These are phyloP conservation scores for Lithophane ornitopus DNA, from an alignment of 2,888 invertebrate species.

Conservation along the genomic window DNA sequence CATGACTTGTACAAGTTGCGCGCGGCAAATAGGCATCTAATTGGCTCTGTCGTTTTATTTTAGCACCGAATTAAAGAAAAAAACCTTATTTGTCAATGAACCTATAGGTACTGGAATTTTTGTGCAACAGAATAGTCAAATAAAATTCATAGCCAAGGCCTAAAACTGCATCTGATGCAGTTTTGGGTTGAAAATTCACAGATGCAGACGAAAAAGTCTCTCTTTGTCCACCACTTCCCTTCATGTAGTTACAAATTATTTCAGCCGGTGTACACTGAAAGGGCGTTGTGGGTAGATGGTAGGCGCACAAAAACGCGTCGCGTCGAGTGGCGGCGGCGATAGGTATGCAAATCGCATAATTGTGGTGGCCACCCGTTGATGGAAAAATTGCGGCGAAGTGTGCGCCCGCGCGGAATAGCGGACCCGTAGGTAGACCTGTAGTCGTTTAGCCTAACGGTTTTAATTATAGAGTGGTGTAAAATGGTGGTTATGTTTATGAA, in stretches of 20 bases:
- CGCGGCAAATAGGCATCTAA: constrained; percentile 37
- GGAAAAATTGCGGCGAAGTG: constrained; percentile 66
- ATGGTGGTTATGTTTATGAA: constrained; percentile 10
- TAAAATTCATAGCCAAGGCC: neutral
- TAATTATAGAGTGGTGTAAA: constrained; percentile 43
- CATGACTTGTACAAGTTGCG: constrained; percentile 22
- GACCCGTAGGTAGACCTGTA: constrained; percentile 39
- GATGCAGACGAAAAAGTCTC: constrained; percentile 18
- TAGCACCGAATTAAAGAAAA: neutral
- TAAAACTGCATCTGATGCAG: neutral
- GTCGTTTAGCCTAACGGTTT: constrained; percentile 34
- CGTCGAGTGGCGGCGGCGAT: constrained; percentile 70
- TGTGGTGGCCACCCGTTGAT: constrained; percentile 70
- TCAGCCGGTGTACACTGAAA: constrained; percentile 61
- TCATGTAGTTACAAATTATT: constrained; percentile 61
- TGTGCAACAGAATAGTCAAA: neutral
- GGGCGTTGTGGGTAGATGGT: constrained; percentile 62
- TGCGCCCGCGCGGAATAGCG: constrained; percentile 59
- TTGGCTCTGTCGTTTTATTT: constrained; percentile 21
- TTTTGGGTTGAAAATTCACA: too few relatives aligned
- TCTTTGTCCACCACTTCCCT: constrained; percentile 42
- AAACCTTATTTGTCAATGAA: neutral
- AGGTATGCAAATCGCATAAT: constrained; percentile 83
- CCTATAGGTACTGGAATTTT: neutral
- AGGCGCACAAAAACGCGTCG: constrained; percentile 62